Percentiles rank a stretch among this genome's conserved stretches.
Evolutionary conservation across 2,797 vertebrate genomes (phyloP).

Genomic region (Vipera ursinii): DNA sequence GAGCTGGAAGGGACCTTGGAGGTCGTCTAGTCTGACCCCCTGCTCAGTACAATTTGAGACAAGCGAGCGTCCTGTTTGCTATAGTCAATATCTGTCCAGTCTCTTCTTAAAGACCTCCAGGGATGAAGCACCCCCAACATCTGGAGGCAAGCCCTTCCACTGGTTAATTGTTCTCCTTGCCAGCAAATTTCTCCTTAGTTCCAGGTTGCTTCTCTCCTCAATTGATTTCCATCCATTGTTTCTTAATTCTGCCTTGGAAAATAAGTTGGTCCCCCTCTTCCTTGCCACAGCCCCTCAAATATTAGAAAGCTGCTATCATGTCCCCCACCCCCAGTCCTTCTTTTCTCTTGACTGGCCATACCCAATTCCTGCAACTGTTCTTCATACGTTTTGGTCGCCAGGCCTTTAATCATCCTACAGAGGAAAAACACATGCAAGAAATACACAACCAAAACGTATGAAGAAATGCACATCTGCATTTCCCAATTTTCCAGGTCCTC

Average conservation of each 20-base stretch:
- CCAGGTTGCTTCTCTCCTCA: neutral
- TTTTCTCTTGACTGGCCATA: neutral
- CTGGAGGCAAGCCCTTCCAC: neutral
- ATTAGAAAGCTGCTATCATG: neutral
- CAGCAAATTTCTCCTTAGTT: neutral
- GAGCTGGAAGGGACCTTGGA: neutral
- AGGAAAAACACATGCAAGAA: neutral
- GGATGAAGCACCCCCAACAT: neutral
- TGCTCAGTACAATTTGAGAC: too few relatives aligned
- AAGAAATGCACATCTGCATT: neutral
- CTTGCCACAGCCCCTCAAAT: neutral
- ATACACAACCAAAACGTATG: neutral
- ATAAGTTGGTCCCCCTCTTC: too few relatives aligned
- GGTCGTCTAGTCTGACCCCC: too few relatives aligned
- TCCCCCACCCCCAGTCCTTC: neutral
- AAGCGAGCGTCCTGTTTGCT: too few relatives aligned
- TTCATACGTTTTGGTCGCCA: neutral
- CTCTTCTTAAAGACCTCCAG: neutral
- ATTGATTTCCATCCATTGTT: neutral
- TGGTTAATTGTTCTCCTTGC: neutral
- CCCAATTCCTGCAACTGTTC: neutral
- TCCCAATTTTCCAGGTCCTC: conserved; percentile 46
- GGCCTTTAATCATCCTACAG: neutral
- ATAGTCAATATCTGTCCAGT: neutral
- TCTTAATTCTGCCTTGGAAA: neutral